A percentile compares a stretch with the other conserved stretches of the same genome.
phyloP scores from a whole-genome alignment of 1,140 invertebrate species.

The Neelides sp. region DNA sequence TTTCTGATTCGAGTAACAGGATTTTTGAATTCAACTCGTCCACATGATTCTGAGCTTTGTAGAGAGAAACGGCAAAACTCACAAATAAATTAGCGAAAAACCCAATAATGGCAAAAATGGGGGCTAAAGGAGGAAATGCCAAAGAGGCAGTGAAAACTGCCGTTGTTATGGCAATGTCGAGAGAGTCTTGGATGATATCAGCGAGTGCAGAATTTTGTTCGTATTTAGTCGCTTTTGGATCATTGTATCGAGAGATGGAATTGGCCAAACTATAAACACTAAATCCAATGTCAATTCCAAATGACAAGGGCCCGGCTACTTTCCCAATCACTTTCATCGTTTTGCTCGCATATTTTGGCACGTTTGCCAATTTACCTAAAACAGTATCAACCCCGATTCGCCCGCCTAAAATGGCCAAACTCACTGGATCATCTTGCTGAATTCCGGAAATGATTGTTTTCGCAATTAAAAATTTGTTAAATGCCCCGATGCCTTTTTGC shows the following conservation, averaged over 20 bases:
- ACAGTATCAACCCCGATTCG: too few species aligned
- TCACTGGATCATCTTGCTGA: too few species aligned
- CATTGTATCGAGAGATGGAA: background rate
- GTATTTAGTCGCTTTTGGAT: background rate
- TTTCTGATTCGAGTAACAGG: constrained; percentile 9
- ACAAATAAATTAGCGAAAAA: constrained; percentile 2
- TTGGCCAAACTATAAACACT: background rate
- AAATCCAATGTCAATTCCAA: constrained; percentile 7
- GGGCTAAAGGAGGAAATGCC: constrained; percentile 3
- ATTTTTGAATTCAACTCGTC: constrained; percentile 5
- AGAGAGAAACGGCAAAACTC: background rate
- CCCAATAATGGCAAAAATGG: background rate
- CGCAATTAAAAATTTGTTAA: too few species aligned
- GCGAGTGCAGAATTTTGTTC: constrained; percentile 12
- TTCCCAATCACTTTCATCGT: constrained; percentile 5
- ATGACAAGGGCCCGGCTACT: constrained; percentile 8
- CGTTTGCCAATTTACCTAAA: too few species aligned
- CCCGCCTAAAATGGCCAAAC: too few species aligned
- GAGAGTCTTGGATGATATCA: background rate
- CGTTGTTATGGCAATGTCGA: constrained; percentile 8
- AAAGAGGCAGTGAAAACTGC: background rate
- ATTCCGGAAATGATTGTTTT: too few species aligned
- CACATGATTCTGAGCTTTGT: constrained; percentile 7
- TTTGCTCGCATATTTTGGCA: too few species aligned
- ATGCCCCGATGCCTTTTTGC: too few species aligned